phyloP scores from a whole-genome alignment of 2,888 invertebrate species.

The Nomada ferruginata region DNA sequence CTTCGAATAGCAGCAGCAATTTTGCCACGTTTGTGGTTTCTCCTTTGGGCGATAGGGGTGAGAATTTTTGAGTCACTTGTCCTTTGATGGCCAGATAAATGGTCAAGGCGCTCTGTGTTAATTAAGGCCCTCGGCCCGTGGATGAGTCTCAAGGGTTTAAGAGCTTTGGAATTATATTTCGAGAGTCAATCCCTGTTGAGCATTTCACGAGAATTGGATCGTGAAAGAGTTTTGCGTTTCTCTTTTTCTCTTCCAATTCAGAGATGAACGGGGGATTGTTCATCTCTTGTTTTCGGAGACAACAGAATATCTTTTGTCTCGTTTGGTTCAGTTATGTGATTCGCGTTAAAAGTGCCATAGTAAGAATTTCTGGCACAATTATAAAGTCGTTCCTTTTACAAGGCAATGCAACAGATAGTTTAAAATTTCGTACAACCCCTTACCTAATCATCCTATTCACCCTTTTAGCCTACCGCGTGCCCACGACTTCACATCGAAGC shows the following conservation, averaged over 20 bases:
- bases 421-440: no score
- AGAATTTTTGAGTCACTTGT: constrained; percentile 3
- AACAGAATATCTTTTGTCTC: neutral
- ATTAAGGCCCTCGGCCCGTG: neutral
- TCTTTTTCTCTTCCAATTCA: neutral
- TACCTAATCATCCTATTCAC: no score
- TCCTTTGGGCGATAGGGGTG: neutral
- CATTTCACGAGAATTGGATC: neutral
- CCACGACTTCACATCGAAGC: neutral
- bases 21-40: neutral
- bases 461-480: no score
- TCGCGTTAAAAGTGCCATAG: no score
- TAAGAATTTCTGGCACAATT: no score
- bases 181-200: neutral
- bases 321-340: no score
- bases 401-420: no score
- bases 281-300: neutral
- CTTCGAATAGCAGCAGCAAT: neutral
- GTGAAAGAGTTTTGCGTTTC: neutral
- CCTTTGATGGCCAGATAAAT: constrained; percentile 11
- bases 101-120: neutral
- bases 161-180: neutral
- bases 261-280: constrained; percentile 2
- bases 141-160: neutral
- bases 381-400: no score